These are phyloP conservation scores for Venturia canescens DNA, from an alignment of 1,140 invertebrate genomes.

Conservation along the genomic window DNA sequence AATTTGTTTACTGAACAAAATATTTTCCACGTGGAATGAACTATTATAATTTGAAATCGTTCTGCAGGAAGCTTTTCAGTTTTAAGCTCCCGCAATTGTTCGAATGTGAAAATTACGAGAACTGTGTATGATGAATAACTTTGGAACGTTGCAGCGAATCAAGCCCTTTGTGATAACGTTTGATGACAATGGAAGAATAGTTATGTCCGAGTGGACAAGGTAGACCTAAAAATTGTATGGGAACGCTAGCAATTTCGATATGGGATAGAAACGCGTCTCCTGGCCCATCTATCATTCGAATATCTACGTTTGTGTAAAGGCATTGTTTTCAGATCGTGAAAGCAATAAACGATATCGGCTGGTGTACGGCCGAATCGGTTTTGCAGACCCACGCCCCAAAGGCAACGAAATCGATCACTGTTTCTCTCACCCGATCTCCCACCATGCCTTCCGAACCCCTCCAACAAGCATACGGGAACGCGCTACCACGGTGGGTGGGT, in stretches of 20 bases:
- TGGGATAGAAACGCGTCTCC: constrained; percentile 23
- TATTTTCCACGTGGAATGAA: too few species aligned
- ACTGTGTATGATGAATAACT: background rate
- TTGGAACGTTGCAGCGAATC: background rate
- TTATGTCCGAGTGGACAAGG: background rate
- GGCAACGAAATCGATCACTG: constrained; percentile 45
- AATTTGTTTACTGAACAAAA: too few species aligned
- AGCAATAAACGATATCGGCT: constrained; percentile 65
- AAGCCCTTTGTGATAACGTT: background rate
- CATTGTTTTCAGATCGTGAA: constrained; percentile 67
- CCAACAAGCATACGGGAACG: constrained; percentile 5
- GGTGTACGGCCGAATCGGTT: constrained; percentile 57
- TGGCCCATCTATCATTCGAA: constrained; percentile 6
- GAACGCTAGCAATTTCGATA: constrained; percentile 31
- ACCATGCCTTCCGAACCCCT: background rate
- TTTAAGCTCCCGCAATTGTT: too few species aligned
- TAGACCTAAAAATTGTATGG: constrained; percentile 9
- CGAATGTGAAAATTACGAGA: too few species aligned
- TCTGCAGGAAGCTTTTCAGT: too few species aligned
- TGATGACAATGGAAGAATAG: constrained; percentile 22
- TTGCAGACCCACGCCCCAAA: constrained; percentile 45
- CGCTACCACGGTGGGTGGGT: constrained; percentile 41
- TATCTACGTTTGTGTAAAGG: constrained; percentile 52
- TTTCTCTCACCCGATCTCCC: background rate
- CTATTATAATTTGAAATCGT: too few species aligned